Conservation (phyloP, 2,888 invertebrate genomes). For the Lithosia quadra region DNA sequence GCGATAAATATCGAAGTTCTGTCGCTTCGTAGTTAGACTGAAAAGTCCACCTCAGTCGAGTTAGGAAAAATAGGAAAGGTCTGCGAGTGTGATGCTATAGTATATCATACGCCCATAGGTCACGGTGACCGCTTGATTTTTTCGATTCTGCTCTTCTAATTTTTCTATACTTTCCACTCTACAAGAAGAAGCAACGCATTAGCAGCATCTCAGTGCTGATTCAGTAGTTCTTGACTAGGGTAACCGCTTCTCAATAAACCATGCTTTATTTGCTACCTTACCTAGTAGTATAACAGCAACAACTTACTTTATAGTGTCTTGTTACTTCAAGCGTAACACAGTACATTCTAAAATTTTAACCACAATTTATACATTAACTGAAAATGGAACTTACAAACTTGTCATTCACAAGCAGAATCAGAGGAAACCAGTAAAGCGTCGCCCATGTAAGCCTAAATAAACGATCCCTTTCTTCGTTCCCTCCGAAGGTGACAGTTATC, state of each 20-base stretch:
- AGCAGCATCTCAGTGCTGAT: too few relatives aligned
- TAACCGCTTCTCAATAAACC: not conserved
- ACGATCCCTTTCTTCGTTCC: conserved; percentile 39
- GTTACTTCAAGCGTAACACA: not conserved
- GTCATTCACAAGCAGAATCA: conserved; percentile 29
- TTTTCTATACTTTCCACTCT: too few relatives aligned
- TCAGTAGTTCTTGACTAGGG: too few relatives aligned
- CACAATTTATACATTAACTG: conserved; percentile 17
- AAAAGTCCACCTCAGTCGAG: too few relatives aligned
- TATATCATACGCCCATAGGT: not conserved
- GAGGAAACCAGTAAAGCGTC: conserved; percentile 25
- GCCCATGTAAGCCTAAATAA: conserved; percentile 38
- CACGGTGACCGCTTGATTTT: not conserved
- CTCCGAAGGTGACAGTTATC: conserved; percentile 46
- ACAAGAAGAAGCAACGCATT: too few relatives aligned
- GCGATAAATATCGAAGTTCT: too few relatives aligned
- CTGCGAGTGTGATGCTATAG: not conserved
- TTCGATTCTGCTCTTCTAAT: not conserved
- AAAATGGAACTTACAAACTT: conserved; percentile 20
- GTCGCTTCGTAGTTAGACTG: too few relatives aligned
- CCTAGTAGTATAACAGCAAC: not conserved
- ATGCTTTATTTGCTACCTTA: not conserved
- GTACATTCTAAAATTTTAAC: not conserved
- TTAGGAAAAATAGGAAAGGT: too few relatives aligned
- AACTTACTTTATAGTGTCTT: too few relatives aligned